phyloP scores from a whole-genome alignment of 2,888 invertebrate genomes.

The Microplitis manilae region DNA sequence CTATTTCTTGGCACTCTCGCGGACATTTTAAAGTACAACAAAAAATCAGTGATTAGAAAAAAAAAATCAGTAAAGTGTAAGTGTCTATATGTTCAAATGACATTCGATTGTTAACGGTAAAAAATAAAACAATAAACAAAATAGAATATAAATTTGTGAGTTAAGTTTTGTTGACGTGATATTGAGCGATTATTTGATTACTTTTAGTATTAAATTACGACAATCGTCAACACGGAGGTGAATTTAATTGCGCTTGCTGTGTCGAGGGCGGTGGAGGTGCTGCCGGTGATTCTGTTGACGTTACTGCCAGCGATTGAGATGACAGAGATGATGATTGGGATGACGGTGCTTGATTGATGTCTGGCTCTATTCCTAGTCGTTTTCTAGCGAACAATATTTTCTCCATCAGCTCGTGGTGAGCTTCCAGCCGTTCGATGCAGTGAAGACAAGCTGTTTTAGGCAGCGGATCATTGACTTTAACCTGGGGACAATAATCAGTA shows the following conservation, averaged over 20 bases:
- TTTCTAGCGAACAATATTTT: conserved; percentile 71
- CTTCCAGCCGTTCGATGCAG: conserved; percentile 74
- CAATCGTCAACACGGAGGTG: conserved; percentile 65
- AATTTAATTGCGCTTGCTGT: conserved; percentile 45
- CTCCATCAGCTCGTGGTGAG: conserved; percentile 73
- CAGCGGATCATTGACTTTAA: conserved; percentile 71
- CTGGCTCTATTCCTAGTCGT: conserved; percentile 62
- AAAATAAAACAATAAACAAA: conserved; percentile 32
- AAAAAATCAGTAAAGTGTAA: background rate
- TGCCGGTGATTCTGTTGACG: conserved; percentile 58
- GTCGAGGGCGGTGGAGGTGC: conserved; percentile 56
- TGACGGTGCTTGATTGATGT: conserved; percentile 55
- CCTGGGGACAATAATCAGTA: conserved; percentile 55
- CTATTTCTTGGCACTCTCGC: conserved; percentile 15
- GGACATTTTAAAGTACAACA: background rate
- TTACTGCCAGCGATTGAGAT: conserved; percentile 56
- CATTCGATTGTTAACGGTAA: conserved; percentile 10
- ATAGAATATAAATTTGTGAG: conserved; percentile 25
- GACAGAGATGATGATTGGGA: conserved; percentile 57
- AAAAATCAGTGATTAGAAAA: background rate
- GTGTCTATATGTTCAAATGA: background rate
- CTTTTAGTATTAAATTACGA: background rate
- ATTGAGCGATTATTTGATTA: conserved; percentile 38
- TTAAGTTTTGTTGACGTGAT: conserved; percentile 39
- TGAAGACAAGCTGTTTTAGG: conserved; percentile 75